phyloP scores from a whole-genome alignment of 2,113 vertebrate species.

The Uropsilus gracilis region DNA sequence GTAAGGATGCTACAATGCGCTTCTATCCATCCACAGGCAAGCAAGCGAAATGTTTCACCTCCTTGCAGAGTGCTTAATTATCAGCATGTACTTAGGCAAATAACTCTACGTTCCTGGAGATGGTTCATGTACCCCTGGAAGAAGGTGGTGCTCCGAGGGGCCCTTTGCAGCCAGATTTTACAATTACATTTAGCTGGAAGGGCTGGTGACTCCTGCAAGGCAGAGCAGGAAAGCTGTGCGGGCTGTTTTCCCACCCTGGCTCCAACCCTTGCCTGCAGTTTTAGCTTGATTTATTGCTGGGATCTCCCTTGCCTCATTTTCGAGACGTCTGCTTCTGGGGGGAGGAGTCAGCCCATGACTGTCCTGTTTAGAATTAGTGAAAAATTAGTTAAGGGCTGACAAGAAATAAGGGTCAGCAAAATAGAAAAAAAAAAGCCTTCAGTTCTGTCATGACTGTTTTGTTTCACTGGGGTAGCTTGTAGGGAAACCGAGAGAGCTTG shows the following conservation, averaged over 20 bases:
- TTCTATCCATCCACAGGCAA: constrained; percentile 78
- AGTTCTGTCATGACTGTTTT: neutral
- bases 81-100: constrained; percentile 46
- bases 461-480: neutral
- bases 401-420: neutral
- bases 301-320: neutral
- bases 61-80: constrained; percentile 33
- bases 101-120: neutral
- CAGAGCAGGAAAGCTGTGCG: neutral
- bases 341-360: neutral
- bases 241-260: neutral
- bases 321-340: neutral
- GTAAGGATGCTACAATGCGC: constrained; percentile 70
- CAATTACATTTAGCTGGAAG: neutral
- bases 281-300: neutral
- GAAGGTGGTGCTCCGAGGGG: neutral
- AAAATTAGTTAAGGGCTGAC: neutral
- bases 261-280: neutral
- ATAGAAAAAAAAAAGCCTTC: neutral
- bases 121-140: neutral
- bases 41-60: constrained; percentile 76
- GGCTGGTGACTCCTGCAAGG: neutral
- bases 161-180: neutral
- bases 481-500: neutral
- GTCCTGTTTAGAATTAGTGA: neutral